These are phyloP conservation scores for Callopanchax toddi DNA, from an alignment of 2,113 vertebrate genomes.

Conservation along the genomic window DNA sequence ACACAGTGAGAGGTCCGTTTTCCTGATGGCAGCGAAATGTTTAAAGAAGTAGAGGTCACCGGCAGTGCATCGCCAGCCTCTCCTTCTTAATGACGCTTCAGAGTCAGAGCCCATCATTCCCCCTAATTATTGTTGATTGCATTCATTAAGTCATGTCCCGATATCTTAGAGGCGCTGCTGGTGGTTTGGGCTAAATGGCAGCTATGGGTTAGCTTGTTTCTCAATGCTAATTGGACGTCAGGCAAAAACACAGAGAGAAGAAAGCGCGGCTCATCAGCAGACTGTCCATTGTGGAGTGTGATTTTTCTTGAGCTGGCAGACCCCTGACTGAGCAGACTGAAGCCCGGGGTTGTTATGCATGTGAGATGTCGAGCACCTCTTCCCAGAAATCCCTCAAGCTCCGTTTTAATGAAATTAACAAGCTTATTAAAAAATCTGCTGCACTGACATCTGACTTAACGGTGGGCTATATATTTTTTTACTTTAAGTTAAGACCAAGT, in stretches of 20 bases:
- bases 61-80: constrained; percentile 57
- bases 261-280: constrained; percentile 54
- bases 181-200: constrained; percentile 71
- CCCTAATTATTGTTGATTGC: constrained; percentile 83
- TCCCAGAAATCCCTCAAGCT: constrained; percentile 58
- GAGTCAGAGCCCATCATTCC: constrained; percentile 75
- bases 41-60: constrained; percentile 71
- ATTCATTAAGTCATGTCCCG: constrained; percentile 76
- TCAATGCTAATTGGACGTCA: constrained; percentile 77
- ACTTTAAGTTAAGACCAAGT: constrained; percentile 32
- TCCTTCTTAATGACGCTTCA: constrained; percentile 72
- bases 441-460: constrained; percentile 55
- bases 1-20: constrained; percentile 43
- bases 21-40: constrained; percentile 60
- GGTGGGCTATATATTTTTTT: neutral
- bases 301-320: constrained; percentile 70
- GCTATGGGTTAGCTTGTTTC: constrained; percentile 62
- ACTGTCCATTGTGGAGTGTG: constrained; percentile 67
- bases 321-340: constrained; percentile 44
- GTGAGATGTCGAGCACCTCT: constrained; percentile 55
- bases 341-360: constrained; percentile 48
- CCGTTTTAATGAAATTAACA: constrained; percentile 74
- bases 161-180: constrained; percentile 63
- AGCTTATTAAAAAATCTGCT: constrained; percentile 56
- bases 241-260: constrained; percentile 50